A percentile compares a stretch with the other conserved stretches of the same genome.
These are phyloP conservation scores for Scortum barcoo DNA, from an alignment of 2,113 vertebrate genomes.

Conservation along the genomic window DNA sequence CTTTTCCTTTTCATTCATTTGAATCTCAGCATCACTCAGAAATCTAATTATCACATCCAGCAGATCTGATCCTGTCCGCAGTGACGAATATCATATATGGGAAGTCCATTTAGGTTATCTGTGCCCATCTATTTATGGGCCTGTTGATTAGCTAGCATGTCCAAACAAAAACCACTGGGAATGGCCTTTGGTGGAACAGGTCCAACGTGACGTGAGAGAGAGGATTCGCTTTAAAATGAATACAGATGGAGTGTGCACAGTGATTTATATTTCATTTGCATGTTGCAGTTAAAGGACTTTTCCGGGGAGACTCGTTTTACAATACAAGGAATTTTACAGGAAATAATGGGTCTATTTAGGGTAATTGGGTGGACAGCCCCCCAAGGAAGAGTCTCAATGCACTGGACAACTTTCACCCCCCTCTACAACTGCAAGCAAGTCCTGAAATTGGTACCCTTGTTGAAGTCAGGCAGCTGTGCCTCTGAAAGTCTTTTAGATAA, in stretches of 20 bases:
- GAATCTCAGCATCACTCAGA: slow-evolving; percentile 37
- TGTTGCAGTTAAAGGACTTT: slow-evolving; percentile 17
- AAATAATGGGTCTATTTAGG: slow-evolving; percentile 69
- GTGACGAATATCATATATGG: slow-evolving; percentile 27
- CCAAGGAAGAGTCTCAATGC: slow-evolving; percentile 46
- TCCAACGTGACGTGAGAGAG: slow-evolving; percentile 23
- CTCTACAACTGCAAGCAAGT: slow-evolving; percentile 46
- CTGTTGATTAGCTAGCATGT: slow-evolving; percentile 70
- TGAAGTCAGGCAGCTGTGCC: slow-evolving; percentile 60
- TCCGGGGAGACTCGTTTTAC: slow-evolving; percentile 36
- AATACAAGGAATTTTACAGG: slow-evolving; percentile 36
- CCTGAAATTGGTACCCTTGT: slow-evolving; percentile 60
- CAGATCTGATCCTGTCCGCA: slow-evolving; percentile 71
- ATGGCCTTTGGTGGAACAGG: slow-evolving; percentile 2
- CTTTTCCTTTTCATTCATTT: slow-evolving; percentile 44
- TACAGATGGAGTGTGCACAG: not conserved
- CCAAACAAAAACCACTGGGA: slow-evolving; percentile 46
- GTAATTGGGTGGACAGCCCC: slow-evolving; percentile 57
- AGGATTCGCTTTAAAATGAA: not conserved
- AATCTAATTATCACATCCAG: slow-evolving; percentile 81
- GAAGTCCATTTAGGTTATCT: slow-evolving; percentile 7
- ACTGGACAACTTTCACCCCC: slow-evolving; percentile 39
- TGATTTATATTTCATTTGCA: slow-evolving; percentile 42
- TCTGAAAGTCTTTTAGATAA: slow-evolving; percentile 76
- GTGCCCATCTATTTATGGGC: slow-evolving; percentile 38